Conservation (phyloP, 2,888 invertebrate genomes). For the Watsonalla cultraria region DNA sequence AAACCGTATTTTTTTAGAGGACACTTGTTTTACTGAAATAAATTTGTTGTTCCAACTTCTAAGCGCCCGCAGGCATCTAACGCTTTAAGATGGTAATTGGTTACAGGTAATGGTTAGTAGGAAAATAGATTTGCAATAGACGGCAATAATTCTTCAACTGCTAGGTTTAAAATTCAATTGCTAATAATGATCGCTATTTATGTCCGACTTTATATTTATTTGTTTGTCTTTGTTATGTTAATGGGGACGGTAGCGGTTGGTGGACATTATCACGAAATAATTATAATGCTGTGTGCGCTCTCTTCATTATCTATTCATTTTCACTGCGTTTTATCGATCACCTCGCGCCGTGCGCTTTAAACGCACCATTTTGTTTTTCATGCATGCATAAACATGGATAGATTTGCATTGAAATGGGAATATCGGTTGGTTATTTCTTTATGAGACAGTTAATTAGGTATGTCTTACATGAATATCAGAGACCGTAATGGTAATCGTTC, state of each 20-base stretch:
- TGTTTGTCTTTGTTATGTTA: too few species aligned
- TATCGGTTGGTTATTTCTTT: slow-evolving; percentile 28
- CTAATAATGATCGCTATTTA: too few species aligned
- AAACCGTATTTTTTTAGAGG: background rate
- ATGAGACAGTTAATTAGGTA: too few species aligned
- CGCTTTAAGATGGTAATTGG: too few species aligned
- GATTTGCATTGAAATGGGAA: slow-evolving; percentile 42
- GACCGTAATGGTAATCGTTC: too few species aligned
- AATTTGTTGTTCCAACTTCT: too few species aligned
- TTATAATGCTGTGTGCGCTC: slow-evolving; percentile 40
- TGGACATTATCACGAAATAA: slow-evolving; percentile 44
- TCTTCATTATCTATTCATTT: slow-evolving; percentile 58
- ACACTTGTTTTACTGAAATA: background rate
- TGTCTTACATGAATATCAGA: background rate
- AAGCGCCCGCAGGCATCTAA: too few species aligned
- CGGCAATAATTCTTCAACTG: background rate
- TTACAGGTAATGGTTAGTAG: too few species aligned
- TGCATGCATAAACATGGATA: slow-evolving; percentile 35
- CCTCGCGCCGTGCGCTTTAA: slow-evolving; percentile 41
- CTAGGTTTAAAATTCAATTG: background rate
- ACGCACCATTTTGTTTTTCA: slow-evolving; percentile 24
- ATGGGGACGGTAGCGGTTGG: too few species aligned
- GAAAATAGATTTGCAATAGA: too few species aligned
- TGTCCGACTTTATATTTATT: too few species aligned
- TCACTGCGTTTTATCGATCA: slow-evolving; percentile 56